Conservation (phyloP, 2,797 vertebrate species). For the Spinibarbus caldwelli region DNA sequence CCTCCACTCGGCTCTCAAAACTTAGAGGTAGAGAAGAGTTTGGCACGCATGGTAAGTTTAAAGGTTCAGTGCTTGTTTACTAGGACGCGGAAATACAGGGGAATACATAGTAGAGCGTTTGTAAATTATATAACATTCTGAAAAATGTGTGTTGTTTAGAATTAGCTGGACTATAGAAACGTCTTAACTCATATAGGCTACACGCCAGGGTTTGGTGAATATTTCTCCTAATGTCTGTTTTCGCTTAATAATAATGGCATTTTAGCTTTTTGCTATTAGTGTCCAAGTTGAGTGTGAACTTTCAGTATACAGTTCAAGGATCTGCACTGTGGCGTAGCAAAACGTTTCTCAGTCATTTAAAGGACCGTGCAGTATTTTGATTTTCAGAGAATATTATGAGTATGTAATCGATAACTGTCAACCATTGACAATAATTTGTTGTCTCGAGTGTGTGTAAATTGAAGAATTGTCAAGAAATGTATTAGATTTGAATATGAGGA, state of each 20-base stretch:
- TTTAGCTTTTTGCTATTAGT: conserved; percentile 12
- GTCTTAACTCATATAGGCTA: neutral
- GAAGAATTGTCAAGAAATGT: neutral
- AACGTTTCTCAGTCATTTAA: neutral
- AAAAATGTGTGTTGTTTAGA: neutral
- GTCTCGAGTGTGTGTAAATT: neutral
- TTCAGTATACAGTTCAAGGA: neutral
- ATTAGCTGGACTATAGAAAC: neutral
- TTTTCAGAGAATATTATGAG: conserved; percentile 17
- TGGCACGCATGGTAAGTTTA: conserved; percentile 86
- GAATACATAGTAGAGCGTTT: conserved; percentile 61
- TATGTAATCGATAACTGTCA: conserved; percentile 40
- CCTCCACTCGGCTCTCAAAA: conserved; percentile 77
- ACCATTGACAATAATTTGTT: neutral
- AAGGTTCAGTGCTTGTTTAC: conserved; percentile 84
- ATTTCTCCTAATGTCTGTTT: neutral
- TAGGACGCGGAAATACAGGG: conserved; percentile 43
- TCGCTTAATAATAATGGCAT: neutral
- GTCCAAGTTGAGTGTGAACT: conserved; percentile 1
- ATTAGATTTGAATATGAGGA: conserved; percentile 76
- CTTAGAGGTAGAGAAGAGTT: conserved; percentile 80
- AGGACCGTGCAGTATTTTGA: neutral
- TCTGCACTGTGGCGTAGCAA: conserved; percentile 1
- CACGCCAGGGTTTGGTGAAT: neutral
- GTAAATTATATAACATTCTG: neutral